These are phyloP conservation scores for Sarcophaga caerulescens DNA, from an alignment of 2,888 invertebrate species.

Conservation along the genomic window DNA sequence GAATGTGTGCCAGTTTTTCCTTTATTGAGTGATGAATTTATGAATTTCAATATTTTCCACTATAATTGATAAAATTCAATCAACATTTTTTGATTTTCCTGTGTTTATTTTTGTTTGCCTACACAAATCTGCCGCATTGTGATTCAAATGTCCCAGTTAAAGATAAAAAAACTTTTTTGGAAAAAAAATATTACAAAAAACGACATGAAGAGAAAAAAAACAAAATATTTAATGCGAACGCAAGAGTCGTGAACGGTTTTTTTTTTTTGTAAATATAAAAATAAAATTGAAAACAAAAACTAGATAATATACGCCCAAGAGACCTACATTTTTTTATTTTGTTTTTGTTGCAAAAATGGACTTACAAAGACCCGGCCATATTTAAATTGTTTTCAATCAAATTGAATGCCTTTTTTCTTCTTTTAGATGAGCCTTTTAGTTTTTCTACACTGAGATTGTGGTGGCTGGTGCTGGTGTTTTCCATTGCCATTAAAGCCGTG, in stretches of 20 bases:
- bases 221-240: constrained; percentile 2
- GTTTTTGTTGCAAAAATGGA: constrained; percentile 31
- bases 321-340: constrained; percentile 59
- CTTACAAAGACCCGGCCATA: constrained; percentile 38
- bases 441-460: not conserved
- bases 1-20: not conserved
- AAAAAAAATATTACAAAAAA: not conserved
- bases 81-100: constrained; percentile 1
- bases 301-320: constrained; percentile 62
- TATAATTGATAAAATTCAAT: constrained; percentile 38
- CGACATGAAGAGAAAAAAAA: constrained; percentile 17
- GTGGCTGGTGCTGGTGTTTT: not conserved
- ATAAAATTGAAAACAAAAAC: not conserved
- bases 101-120: not conserved
- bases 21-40: not conserved
- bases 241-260: constrained; percentile 18
- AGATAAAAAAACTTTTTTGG: too few species aligned
- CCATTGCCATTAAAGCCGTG: constrained; percentile 11
- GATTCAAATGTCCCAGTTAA: constrained; percentile 52
- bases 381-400: constrained; percentile 67
- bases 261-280: not conserved
- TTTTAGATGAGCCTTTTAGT: constrained; percentile 57
- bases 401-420: not conserved
- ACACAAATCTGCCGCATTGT: not conserved
- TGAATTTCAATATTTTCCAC: constrained; percentile 4